Base-by-base conservation (phyloP, 2,113 vertebrate genomes). In the Tachysurus vachellii region DNA sequence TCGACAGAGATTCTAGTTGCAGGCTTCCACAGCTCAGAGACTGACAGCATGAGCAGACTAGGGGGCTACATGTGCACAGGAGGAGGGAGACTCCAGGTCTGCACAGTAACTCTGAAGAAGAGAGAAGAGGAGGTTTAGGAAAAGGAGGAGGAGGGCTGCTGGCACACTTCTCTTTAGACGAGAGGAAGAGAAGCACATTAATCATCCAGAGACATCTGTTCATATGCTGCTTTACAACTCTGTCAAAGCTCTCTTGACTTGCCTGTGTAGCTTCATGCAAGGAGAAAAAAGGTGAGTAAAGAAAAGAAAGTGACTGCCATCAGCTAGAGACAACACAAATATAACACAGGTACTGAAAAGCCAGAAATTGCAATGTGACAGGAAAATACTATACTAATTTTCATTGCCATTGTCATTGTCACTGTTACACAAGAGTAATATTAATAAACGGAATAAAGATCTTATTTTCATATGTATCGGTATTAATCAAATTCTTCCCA, bases 201-300 rank as follows among this genome's bases (percentile, higher is more conserved):
- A 94, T 95, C 94, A 95, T 89, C 92, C 89, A 85, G 90, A 93
- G 94, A 94, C 94, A 94, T 94, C 94, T 95, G 94, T 92, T 94
- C 93, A 94, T 94, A 94, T 92, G 91, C 91, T 62, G 82, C 93
- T 94, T 93, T 93, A 94, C 91, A 94, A 93, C 94, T 91, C 93
- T 92, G 92, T 94, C 94, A 94, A 92, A 93, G 92, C 89, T 83
- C 89, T 90, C 26, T 28, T 89, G 88, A 88, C 88, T 76, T 81
- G 80, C 54, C 77, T 64, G 21, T 84, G 50, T 50, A 85, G 71
- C 64, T 59, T 44, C 31, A 82, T 19, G 13, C 59, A 81, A 89
- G 71, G 73, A 76, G 82, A 82, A 50, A 66, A 80, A 61, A 84
- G 44, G 19, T n/a, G 62, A 56, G 47, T 1, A 5, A 61, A 84